Percentiles rank a stretch among this genome's conserved stretches.
Conservation (phyloP, 2,888 invertebrate genomes). For the Lapara coniferarum region DNA sequence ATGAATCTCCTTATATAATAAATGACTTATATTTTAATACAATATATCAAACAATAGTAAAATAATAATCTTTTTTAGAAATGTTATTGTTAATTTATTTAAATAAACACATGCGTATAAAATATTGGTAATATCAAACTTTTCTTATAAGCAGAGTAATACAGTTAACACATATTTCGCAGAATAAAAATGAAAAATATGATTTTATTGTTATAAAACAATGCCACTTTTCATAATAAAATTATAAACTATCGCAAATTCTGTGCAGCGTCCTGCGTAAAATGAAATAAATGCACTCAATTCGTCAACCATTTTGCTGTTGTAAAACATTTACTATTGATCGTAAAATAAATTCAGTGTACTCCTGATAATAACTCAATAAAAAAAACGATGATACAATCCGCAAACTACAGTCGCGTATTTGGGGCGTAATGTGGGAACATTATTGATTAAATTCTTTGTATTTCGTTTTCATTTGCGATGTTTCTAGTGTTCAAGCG, state of each 20-base stretch:
- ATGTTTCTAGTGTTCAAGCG: no score
- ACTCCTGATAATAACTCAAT: conserved; percentile 50
- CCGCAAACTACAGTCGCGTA: not conserved
- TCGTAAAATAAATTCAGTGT: conserved; percentile 48
- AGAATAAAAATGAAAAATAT: not conserved
- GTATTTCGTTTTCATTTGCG: no score
- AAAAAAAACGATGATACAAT: conserved; percentile 31
- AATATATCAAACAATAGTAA: no score
- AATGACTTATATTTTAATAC: no score
- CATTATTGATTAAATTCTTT: no score
- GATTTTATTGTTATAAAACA: not conserved
- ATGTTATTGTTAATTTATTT: no score
- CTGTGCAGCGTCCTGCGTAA: conserved; percentile 31
- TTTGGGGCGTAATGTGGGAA: not conserved
- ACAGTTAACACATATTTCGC: not conserved
- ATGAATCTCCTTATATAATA: no score
- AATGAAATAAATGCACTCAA: conserved; percentile 41
- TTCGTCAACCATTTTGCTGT: conserved; percentile 45
- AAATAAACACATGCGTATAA: no score
- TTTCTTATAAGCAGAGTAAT: no score
- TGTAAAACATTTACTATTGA: conserved; percentile 37
- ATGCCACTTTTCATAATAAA: conserved; percentile 2
- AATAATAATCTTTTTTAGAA: no score
- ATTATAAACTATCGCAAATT: conserved; percentile 15
- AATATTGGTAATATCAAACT: no score